Percentiles rank a stretch among this genome's conserved stretches.
Conservation (phyloP, 1,140 invertebrate species). For the Diachasma alloeum region DNA sequence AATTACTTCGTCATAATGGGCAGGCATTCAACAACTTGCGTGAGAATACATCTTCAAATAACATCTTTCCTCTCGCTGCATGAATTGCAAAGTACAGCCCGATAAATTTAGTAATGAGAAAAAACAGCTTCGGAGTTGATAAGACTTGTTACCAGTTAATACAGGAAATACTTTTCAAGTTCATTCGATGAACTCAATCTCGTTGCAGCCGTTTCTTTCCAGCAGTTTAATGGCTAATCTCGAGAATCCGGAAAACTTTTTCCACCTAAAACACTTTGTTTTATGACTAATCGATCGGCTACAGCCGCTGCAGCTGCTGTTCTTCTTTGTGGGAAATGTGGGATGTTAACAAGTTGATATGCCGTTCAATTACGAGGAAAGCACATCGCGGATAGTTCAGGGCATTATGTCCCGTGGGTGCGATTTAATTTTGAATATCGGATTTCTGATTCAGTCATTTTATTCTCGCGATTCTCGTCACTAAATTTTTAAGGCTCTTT, state of each 20-base stretch:
- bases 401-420: no score
- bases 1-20: no score
- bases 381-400: not conserved
- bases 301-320: slow-evolving; percentile 7
- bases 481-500: no score
- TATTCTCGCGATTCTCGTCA: no score
- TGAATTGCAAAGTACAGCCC: not conserved
- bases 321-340: slow-evolving; percentile 1
- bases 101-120: not conserved
- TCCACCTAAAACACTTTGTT: slow-evolving; percentile 24
- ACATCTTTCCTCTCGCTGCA: no score
- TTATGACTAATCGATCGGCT: slow-evolving; percentile 44
- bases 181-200: not conserved
- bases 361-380: not conserved
- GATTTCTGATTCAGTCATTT: no score
- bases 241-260: slow-evolving; percentile 37
- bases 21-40: no score
- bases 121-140: not conserved
- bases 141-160: not conserved
- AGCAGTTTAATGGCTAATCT: slow-evolving; percentile 44
- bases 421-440: no score
- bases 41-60: no score
- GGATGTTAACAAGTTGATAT: not conserved
- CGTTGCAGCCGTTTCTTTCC: slow-evolving; percentile 13
- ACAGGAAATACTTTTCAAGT: not conserved